Conservation (phyloP, 2,888 invertebrate species). For the Leptinotarsa juncta region DNA sequence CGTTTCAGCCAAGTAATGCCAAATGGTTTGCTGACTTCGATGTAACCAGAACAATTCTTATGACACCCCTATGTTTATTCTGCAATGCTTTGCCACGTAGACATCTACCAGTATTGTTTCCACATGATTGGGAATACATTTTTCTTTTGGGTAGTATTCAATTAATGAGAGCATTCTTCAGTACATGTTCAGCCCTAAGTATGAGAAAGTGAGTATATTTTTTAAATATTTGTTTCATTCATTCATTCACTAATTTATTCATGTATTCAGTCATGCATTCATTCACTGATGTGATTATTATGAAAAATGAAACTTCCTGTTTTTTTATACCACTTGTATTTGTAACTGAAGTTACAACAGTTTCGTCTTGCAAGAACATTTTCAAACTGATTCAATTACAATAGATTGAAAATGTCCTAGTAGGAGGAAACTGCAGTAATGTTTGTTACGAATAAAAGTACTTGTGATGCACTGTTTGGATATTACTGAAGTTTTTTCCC, state of each 20-base stretch:
- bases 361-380: too few relatives aligned
- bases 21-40: conserved; percentile 26
- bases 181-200: conserved; percentile 10
- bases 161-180: conserved; percentile 17
- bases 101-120: conserved; percentile 51
- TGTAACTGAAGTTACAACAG: too few relatives aligned
- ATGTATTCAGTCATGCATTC: too few relatives aligned
- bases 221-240: not conserved
- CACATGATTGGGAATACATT: conserved; percentile 52
- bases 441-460: too few relatives aligned
- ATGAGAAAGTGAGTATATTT: conserved; percentile 27
- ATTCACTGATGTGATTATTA: too few relatives aligned
- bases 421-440: too few relatives aligned
- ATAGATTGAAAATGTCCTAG: too few relatives aligned
- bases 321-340: too few relatives aligned
- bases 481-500: too few relatives aligned
- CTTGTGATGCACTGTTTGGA: too few relatives aligned
- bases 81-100: conserved; percentile 51
- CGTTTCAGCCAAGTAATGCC: conserved; percentile 27
- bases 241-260: not conserved
- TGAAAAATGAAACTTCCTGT: too few relatives aligned
- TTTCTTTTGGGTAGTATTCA: conserved; percentile 39
- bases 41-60: conserved; percentile 36
- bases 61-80: conserved; percentile 45
- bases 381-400: too few relatives aligned